Base-by-base conservation (phyloP, 64 coral and sea anemone genomes). In the Dendronephthya gigantea region DNA sequence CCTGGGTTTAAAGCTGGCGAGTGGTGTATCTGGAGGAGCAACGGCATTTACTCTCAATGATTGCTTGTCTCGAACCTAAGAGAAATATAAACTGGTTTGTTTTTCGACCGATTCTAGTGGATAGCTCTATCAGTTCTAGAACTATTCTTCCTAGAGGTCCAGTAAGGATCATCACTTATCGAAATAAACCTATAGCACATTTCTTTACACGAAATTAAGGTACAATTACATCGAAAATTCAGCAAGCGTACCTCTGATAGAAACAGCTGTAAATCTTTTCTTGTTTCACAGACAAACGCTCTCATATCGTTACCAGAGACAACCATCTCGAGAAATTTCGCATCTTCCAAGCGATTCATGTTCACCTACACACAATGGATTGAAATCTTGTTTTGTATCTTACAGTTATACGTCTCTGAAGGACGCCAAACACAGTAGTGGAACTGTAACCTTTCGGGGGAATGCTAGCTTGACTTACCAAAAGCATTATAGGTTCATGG, bases 251-350 rank as follows among this genome's bases (percentile, higher is more conserved):
- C 94, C 90, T 98, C 94, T 50, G 86, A 69, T 38, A 98, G 82
- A 62, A 98, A 98, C 1, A 98, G 81, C 39, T 91, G 91, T 39
- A 98, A 74, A 83, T 98, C 95, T 19, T 98, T 92, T 89, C 91
- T 93, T 79, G 87, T 93, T 82, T 93, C 92, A 87, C 92, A 98
- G 6, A 98, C 95, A 93, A 98, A 98, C 48, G 92, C 89, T 83
- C 82, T 88, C 40, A 90, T 66, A 84, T 98, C 95, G 85, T 98
- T 84, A 15, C 81, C 62, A 50, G 66, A 88, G 39, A 98, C 93
- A 65, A 98, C 51, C 7, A 35, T 85, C 81, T 98, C 95, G 35
- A 98, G 83, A 87, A 85, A 98, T 34, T 93, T 98, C 33, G 95
- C 95, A 91, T 91, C 49, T 17, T 50, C 86, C 7, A 82, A 88